Percentiles rank a stretch among this genome's conserved stretches.
Evolutionary conservation across 2,113 vertebrate species (phyloP).

Genomic region (Aix galericulata): DNA sequence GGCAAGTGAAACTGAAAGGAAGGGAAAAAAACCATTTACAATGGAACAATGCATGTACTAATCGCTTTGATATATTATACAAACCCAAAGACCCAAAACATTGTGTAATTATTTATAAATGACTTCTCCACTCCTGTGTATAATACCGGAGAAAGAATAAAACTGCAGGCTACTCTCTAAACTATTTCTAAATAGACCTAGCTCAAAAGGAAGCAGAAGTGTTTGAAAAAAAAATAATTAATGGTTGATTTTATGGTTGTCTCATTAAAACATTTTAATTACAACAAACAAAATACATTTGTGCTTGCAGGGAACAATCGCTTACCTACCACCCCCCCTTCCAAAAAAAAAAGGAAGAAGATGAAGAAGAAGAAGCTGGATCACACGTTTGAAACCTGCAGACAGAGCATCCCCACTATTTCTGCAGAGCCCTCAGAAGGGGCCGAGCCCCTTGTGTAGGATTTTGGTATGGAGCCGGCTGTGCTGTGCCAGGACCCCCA

Average conservation of each 20-base stretch:
- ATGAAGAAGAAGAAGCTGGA: constrained; percentile 13
- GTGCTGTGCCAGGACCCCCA: neutral
- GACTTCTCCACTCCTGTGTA: constrained; percentile 90
- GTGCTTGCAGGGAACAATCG: constrained; percentile 66
- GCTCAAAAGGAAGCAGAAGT: constrained; percentile 87
- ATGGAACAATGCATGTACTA: constrained; percentile 99
- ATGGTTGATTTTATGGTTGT: constrained; percentile 97
- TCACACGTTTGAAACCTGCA: constrained; percentile 3
- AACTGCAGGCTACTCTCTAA: constrained; percentile 95
- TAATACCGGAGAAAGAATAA: constrained; percentile 93
- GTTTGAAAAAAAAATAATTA: constrained; percentile 95
- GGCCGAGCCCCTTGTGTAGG: neutral
- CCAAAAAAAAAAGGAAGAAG: neutral
- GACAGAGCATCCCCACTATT: constrained; percentile 21
- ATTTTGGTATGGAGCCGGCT: neutral
- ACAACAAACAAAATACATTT: constrained; percentile 89
- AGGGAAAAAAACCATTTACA: constrained; percentile 87
- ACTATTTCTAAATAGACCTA: constrained; percentile 92
- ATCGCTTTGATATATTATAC: constrained; percentile 99
- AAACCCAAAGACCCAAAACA: constrained; percentile 99
- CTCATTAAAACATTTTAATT: constrained; percentile 99
- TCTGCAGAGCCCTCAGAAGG: neutral
- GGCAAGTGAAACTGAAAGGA: constrained; percentile 94
- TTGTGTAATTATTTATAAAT: constrained; percentile 99
- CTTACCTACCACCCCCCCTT: constrained; percentile 53